Base-by-base conservation (phyloP, 2,797 vertebrate species). In the Schizopygopsis pylzovi region DNA sequence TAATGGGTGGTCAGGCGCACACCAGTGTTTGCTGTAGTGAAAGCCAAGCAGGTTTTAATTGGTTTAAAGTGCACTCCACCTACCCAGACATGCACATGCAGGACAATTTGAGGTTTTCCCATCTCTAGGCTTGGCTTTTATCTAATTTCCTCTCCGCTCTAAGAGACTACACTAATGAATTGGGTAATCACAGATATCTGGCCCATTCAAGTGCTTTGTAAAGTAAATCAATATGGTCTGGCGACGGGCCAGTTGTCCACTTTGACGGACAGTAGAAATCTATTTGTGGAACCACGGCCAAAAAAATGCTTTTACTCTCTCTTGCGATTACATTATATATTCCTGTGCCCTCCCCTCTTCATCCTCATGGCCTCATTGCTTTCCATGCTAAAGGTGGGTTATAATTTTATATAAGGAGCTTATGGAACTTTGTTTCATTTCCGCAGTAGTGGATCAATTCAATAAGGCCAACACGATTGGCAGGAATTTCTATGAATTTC, bases 181-280 rank as follows among this genome's bases (percentile, higher is more conserved):
- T 94, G 94, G 93, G 94, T 95, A 94, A 95, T 95, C 94, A 94
- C 93, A 93, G 94, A 94, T 94, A 95, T 95, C 95, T 93, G 92
- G 90, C 90, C 91, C 89, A 93, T 95, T 95, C 93, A 92, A 93
- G 93, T 90, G 91, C 94, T 95, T 93, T 94, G 93, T 95, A 92
- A 95, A 94, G 94, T 92, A 91, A 95, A 96, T 96, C 95, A 93
- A 95, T 96, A 93, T 77, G 76, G 81, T 81, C 85, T 95, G 95
- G 95, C 93, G 86, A 80, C 0, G 45, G 84, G 92, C 95, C 95
- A 95, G 92, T n/a, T 89, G 88, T 90, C 93, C 93, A 95, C 94
- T 96, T 91, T 94, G 94, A 95, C 91, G 91, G 92, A 94, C 92
- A 87, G 90, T 61, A 86, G 92, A 93, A 93, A 94, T 95, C 94